Evolutionary conservation across 1,140 invertebrate species (phyloP), one percentile per base, ranked within the genome.

Genomic region (Maconellicoccus hirsutus): DNA sequence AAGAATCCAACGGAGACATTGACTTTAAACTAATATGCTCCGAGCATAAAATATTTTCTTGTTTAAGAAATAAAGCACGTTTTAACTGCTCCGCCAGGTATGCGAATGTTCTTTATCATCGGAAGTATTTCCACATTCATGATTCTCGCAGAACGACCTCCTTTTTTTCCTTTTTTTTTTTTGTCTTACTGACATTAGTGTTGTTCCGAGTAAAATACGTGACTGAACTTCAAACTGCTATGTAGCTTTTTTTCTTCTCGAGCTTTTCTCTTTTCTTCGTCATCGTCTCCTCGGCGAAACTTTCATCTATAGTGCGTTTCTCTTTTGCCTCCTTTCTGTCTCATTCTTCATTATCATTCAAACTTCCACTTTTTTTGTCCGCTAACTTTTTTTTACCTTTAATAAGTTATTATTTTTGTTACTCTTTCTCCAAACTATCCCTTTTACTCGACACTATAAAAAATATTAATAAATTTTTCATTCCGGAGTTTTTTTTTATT

Each of bases 71-170:
- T 52, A 52, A 52, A 52, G 42, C 42, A 52, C 42, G 42, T 52
- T 52, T 52, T 52, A 52, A 52, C 42, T 52, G 42, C 42, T 52
- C 42, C 42, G 42, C 42, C 42, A 52, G 42, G 42, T 52, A 52
- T 52, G 42, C 42, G 42, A 52, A 52, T 52, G 42, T 52, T 52
- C 42, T 52, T 52, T 52, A 52, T 52, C 42, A 52, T 52, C 6
- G 42, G 42, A 52, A 52, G 42, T 52, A 52, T 52, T 52, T 52
- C 42, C 42, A 52, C 42, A 52, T 52, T 52, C 42, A 52, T 52
- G 42, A 52, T 52, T 52, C 42, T 52, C 42, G n/a, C 42, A 52
- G 42, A 52, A 52, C 42, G 42, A 52, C 42, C 42, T 52, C n/a
- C n/a, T 52, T 52, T 52, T 33, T 33, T 33, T 33, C 29, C 12